Conservation (phyloP, 1,140 invertebrate genomes). For the Heliconius nattereri region DNA sequence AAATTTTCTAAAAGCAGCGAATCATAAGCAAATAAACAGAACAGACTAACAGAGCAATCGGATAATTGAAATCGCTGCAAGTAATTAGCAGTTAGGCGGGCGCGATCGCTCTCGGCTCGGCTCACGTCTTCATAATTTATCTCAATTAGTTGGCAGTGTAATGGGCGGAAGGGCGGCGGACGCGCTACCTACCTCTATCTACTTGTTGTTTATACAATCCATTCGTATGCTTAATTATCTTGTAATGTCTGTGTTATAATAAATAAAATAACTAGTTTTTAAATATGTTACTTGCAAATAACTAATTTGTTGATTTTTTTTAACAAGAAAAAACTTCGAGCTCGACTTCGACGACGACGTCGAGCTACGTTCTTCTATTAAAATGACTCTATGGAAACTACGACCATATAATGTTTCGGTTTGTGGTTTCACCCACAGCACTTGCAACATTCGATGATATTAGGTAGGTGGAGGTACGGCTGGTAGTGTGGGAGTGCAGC, state of each 20-base stretch:
- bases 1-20: neutral
- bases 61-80: slow-evolving; percentile 73
- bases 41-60: slow-evolving; percentile 44
- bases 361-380: too few species aligned
- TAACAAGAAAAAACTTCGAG: neutral
- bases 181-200: slow-evolving; percentile 19
- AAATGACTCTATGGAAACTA: neutral
- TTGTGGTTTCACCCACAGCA: slow-evolving; percentile 37
- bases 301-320: neutral
- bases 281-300: neutral
- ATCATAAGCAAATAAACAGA: slow-evolving; percentile 33
- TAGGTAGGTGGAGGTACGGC: slow-evolving; percentile 24
- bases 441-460: slow-evolving; percentile 37
- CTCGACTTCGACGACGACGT: too few species aligned
- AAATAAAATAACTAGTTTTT: slow-evolving; percentile 16
- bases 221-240: slow-evolving; percentile 5
- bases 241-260: neutral
- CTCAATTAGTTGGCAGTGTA: slow-evolving; percentile 73
- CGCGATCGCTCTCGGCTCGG: slow-evolving; percentile 62
- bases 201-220: slow-evolving; percentile 24
- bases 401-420: slow-evolving; percentile 29
- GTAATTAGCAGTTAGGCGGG: slow-evolving; percentile 69
- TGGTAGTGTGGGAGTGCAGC: slow-evolving; percentile 36
- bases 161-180: slow-evolving; percentile 68
- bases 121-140: slow-evolving; percentile 77